Base-by-base conservation (phyloP, 2,888 invertebrate species). In the Subacronicta megacephala region DNA sequence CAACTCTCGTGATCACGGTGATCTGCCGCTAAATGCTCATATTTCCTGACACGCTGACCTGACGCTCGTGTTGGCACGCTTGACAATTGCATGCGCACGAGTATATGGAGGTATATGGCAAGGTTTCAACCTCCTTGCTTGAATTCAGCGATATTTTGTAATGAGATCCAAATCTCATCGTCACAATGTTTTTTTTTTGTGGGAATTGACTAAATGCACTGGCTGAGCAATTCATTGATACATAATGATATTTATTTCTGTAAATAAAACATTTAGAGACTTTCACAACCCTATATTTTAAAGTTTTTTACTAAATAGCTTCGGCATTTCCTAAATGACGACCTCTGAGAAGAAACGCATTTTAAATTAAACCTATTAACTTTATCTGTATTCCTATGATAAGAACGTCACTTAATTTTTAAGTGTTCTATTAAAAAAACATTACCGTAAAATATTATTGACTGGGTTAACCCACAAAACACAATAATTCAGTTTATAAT, bases 41-140 rank as follows among this genome's bases (percentile, higher is more conserved):
- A 59, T 62, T 52, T 52, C 65, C 65, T 53, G 62, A 67, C 62
- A 62, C 35, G 49, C 26, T 56, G 62, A 67, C 56, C 62, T 37
- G 4, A 41, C 37, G 29, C 53, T 68, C 66, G 68, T 67, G 68
- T 15, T 15, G 16, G 35, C 40, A 47, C 49, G 57, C 40, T 50
- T 44, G 50, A 58, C 45, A 57, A 54, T 57, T 53, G 53, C 58
- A 43, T 37, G 45, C 31, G 37, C 66, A 67, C 68, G 66, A 67
- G 16, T 33, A 13, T 42, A 9, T 40, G 43, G 43, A 29, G 26
- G 44, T 35, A 12, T 10, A 31, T n/a, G n/a, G 31, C 7, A 9
- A 10, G 12, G 23, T 18, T 37, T 49, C 38, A 45, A 55, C 67
- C 67, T 40, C n/a, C 26, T 16, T 9, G 16, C n/a, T 37, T 23